Percentiles rank a stretch among this genome's conserved stretches.
Conservation (phyloP, 2,113 vertebrate species). For the Anser brachyrhynchus region DNA sequence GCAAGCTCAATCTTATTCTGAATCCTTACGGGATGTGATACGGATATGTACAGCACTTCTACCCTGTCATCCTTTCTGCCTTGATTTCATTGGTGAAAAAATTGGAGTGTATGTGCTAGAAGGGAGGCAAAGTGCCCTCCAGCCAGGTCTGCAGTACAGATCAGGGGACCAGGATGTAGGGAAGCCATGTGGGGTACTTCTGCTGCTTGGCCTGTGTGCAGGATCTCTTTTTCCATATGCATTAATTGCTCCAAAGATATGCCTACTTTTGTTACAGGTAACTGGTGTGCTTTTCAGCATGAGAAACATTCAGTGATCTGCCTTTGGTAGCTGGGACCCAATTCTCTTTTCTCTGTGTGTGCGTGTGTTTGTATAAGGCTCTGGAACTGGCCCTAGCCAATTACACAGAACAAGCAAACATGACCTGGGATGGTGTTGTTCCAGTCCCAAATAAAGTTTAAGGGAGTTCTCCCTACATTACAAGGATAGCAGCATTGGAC, state of each 20-base stretch:
- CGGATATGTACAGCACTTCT: neutral
- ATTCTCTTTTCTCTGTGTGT: too few relatives aligned
- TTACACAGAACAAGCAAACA: too few relatives aligned
- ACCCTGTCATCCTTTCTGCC: neutral
- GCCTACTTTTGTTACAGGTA: neutral
- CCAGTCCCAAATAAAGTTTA: too few relatives aligned
- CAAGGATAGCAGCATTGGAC: too few relatives aligned
- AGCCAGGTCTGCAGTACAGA: neutral
- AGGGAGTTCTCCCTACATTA: too few relatives aligned
- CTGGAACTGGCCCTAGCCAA: too few relatives aligned
- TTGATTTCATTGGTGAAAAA: neutral
- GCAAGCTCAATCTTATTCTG: neutral
- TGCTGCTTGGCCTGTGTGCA: neutral
- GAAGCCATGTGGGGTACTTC: neutral
- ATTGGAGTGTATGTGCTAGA: neutral
- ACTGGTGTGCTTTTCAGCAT: neutral
- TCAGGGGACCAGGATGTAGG: neutral
- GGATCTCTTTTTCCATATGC: neutral
- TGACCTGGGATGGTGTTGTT: too few relatives aligned
- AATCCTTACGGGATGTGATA: neutral
- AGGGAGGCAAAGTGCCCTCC: neutral
- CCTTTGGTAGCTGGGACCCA: too few relatives aligned
- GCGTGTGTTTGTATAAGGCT: too few relatives aligned
- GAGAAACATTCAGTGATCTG: too few relatives aligned
- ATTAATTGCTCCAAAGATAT: neutral